Evolutionary conservation across 2,888 invertebrate genomes (phyloP), one percentile per base, ranked within the genome.

Genomic region (Marasmarcha lunaedactyla): DNA sequence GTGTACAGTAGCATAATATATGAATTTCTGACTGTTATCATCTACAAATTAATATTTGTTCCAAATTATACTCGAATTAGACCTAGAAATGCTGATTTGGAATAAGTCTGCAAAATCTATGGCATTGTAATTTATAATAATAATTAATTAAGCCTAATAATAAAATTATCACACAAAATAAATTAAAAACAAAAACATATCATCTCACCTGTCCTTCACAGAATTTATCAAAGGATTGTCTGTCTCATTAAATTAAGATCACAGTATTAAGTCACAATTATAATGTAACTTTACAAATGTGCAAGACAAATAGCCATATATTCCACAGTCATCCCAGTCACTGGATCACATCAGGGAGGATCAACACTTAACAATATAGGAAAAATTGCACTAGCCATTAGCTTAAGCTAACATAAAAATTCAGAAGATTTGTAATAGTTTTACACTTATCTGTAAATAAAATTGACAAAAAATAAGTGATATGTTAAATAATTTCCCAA

Each of bases 261-360:
- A 83, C 83, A 83, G 83, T 73, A 71, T 73, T 78, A 81, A 79
- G 79, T 83, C 78, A 83, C 81, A 56, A 66, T 71, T 63, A 66
- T 65, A 71, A 73, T 74, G 67, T 68, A 71, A 76, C 68, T 71
- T 74, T 68, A 73, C 59, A 67, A 79, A 77, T 70, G 66, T 52
- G 68, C 66, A 66, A 44, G 72, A 77, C 72, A 69, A n/a, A 79
- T 72, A 63, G 51, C 57, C 58, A 54, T 62, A 60, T 81, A 83
- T 83, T 83, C 81, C 83, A 83, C 83, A 83, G 83, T 81, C 83
- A 83, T 81, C 67, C 46, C 53, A 59, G 63, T 37, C 49, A 68
- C 70, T 55, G 60, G 68, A 67, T 48, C 70, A 71, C 77, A 73
- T 44, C 68, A 70, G 69, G 63, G 52, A 47, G 49, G 59, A 62